Base-by-base conservation (phyloP, 2,113 vertebrate genomes). In the Apodemus speciosus region DNA sequence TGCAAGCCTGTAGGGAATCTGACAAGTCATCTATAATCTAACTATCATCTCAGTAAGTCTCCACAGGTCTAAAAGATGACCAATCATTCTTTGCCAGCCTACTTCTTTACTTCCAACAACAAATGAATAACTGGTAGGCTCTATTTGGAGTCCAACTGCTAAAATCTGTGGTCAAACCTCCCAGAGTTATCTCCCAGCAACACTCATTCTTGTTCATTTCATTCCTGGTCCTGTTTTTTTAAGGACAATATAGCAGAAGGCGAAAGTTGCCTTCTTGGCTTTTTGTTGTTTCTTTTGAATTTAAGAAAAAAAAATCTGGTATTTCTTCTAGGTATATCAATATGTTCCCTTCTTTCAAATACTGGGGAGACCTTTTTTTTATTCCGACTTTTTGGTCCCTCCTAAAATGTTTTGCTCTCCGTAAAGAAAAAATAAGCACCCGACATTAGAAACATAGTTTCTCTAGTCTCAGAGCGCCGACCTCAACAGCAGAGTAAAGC, bases 81-180 rank as follows among this genome's bases (percentile, higher is more conserved):
- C 73, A 68, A 30, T 23, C 80, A 38, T 60, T 56, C 89, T 84
- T 60, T 49, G 73, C 79, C 60, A 49, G 32, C 23, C 53, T 18
- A 64, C 73, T 88, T 62, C 68, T 83, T 58, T n/a, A 71, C 85
- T 94, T 85, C 76, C 81, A 94, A 53, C n/a, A 81, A 68, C 72
- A 81, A 69, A 64, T 10, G 43, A 66, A 35, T 77, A 40, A 35
- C 2, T 6, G 51, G 80, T 75, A 89, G 80, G 76, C 16, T 58
- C 46, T 35, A 43, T 18, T 49, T 72, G 56, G 56, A 76, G 88
- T 11, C 35, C 51, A 75, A 90, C 88, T 80, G 85, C 56, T 94
- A 69, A 88, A 90, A 83, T 68, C 40, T 25, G 87, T 25, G 46
- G 66, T 51, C 85, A 91, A 95, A 73, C 9, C 32, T 58, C 49